Evolutionary conservation across 1,140 invertebrate genomes (phyloP), one percentile per base, ranked within the genome.

Genomic region (Riptortus pedestris): DNA sequence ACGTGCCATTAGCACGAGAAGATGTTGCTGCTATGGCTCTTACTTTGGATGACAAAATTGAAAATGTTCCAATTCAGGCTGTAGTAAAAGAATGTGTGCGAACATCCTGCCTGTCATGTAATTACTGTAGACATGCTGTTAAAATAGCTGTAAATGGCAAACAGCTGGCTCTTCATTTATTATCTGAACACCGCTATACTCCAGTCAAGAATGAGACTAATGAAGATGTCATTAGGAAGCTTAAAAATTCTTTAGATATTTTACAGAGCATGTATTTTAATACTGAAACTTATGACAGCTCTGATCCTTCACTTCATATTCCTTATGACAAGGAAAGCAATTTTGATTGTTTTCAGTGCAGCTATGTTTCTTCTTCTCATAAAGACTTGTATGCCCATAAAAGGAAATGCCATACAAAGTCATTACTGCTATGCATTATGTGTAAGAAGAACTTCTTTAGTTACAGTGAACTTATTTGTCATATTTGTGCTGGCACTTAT

Each of bases 381-480:
- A 90, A 90, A 75, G 88, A 91, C 74, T 77, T 90, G 12, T 90
- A 88, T 74, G 77, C 87, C 67, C 88, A 91, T 73, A 90, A 90
- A 73, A 78, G 87, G 58, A 87, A 89, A 75, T 83, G 87, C 79
- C 88, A 91, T 75, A 83, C 87, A 67, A 90, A 88, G 73, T 83
- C 85, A 27, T 84, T 87, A 64, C 77, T 89, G 43, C 73, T 86
- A 38, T 91, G 88, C 75, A 81, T 86, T 64, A 90, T 91, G 87
- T 91, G 88, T 73, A 88, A 89, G 76, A 81, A 83, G 26, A 88
- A 85, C 70, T 90, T 90, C 77, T 88, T 85, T 72, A 88, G 83
- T 75, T 90, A 89, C 72, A 90, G 87, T 75, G 88, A 91, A 74
- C 75, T 91, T 47, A 73, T 90, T 29, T 90, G 87, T 76, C 88